Evolutionary conservation across 2,888 invertebrate genomes (phyloP).

Genomic region (Ophion ventricosus): DNA sequence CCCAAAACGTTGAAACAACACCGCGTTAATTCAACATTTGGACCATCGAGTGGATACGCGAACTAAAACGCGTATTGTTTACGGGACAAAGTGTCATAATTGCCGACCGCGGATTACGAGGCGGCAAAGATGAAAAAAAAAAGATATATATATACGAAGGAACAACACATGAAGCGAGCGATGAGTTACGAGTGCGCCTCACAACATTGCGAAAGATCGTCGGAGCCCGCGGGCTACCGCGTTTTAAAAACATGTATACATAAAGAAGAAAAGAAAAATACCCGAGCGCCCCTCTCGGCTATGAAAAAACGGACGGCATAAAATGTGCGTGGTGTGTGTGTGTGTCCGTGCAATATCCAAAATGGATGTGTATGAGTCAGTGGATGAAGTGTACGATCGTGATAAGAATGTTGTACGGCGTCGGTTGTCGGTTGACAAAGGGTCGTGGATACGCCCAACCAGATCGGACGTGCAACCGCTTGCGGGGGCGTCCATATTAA

Average conservation of each 20-base stretch:
- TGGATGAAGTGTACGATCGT: slow-evolving; percentile 72
- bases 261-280: slow-evolving; percentile 22
- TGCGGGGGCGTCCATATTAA: slow-evolving; percentile 81
- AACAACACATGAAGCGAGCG: background rate
- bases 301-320: slow-evolving; percentile 43
- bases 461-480: slow-evolving; percentile 79
- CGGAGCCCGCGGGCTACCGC: background rate
- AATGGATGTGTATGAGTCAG: background rate
- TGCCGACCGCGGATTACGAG: background rate
- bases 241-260: background rate
- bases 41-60: background rate
- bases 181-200: background rate
- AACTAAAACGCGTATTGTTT: background rate
- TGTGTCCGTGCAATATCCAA: background rate
- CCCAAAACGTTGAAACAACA: background rate
- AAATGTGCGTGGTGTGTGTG: background rate
- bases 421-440: slow-evolving; percentile 81
- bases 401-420: slow-evolving; percentile 80
- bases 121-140: background rate
- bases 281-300: slow-evolving; percentile 49
- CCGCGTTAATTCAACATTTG: background rate
- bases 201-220: background rate
- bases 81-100: background rate
- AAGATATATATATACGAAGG: no score
- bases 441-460: slow-evolving; percentile 79